Base-by-base conservation (phyloP, 1,140 invertebrate species). In the Trypoxylus dichotomus region DNA sequence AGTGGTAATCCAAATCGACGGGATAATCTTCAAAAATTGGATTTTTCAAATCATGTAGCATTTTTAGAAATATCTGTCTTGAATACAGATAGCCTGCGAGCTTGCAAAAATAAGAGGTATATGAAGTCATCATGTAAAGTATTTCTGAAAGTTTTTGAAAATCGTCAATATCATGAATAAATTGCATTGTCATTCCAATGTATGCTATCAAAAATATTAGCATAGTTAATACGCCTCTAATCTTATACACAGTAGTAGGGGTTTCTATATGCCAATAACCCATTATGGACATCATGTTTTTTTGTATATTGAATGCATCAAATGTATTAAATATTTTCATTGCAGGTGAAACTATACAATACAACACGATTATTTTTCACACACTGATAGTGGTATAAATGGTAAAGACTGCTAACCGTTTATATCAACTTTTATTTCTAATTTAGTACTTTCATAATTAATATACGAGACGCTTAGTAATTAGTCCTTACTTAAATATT, bases 181-280 rank as follows among this genome's bases (percentile, higher is more conserved):
- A 21, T 74, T 77, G 41, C 71, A 77, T 73, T 54, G 41, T 27
- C 42, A 77, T 47, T 10, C 27, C 21, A 29, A 58, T 27, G 24
- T 47, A 74, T 13, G 54, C 15, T 2, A 71, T 13, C 10, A 74
- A 13, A 37, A 72, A 47, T 41, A 77, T 27, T 15, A 15, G 10
- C 42, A 15, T 37, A 13, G 42, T 60, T 7, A 58, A 25, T 8
- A 27, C 21, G 8, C 63, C 21, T 32, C 47, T 77, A 27, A 74
- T 13, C 1, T 19, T 77, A 42, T 74, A 77, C 19, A 42, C 1
- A 1, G 27, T 15, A 6, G 41, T 58, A 6, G 25, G 3, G 3
- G 37, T 47, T 32, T 77, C 42, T 32, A 27, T 19, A 42, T 71
- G 76, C 76, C 76, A 77, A 29, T 37, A 29, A 32, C 76, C 76